Evolutionary conservation across 2,797 vertebrate genomes (phyloP).

Genomic region (Phataginus tetradactyla): DNA sequence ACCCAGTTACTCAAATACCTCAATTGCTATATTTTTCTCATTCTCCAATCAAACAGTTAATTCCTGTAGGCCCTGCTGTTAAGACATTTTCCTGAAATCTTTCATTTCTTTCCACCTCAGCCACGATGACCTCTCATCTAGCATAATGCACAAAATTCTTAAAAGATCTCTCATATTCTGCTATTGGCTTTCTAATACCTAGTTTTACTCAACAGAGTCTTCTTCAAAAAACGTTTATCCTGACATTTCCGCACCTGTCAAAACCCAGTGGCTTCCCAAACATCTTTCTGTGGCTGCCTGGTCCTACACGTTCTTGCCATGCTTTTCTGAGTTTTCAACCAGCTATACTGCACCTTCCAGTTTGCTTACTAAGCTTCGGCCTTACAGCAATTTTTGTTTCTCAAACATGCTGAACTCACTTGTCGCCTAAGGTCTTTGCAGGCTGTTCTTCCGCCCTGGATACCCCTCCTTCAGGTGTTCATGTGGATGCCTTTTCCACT

Average conservation of each 20-base stretch:
- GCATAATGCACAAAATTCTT: neutral
- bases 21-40: neutral
- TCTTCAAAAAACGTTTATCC: neutral
- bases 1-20: neutral
- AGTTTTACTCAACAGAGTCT: neutral
- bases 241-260: neutral
- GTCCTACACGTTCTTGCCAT: neutral
- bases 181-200: neutral
- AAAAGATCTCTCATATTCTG: neutral
- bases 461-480: neutral
- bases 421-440: neutral
- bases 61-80: neutral
- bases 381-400: neutral
- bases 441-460: too few relatives aligned
- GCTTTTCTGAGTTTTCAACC: neutral
- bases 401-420: neutral
- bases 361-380: neutral
- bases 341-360: neutral
- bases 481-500: neutral
- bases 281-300: neutral
- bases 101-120: neutral
- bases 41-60: neutral
- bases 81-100: neutral
- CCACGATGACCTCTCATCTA: neutral
- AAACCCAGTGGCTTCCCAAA: neutral